Evolutionary conservation across 30 jellyfish, hydroid and myxozoan genomes (phyloP).

Genomic region (Cassiopea xamachana): DNA sequence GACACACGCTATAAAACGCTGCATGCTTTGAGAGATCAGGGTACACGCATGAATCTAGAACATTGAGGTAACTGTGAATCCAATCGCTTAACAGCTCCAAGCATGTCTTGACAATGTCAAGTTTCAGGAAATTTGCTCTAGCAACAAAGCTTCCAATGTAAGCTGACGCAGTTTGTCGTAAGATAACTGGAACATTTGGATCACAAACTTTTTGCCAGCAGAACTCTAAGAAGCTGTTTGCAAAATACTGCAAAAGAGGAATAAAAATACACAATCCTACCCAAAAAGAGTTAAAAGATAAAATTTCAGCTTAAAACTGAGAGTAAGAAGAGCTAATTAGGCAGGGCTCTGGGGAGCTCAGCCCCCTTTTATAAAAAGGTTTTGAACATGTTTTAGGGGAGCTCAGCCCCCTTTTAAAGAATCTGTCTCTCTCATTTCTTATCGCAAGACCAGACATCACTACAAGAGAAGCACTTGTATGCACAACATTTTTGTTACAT

Average conservation of each 20-base stretch:
- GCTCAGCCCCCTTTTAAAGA: too few species aligned
- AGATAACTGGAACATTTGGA: constrained; percentile 74
- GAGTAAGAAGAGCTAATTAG: too few species aligned
- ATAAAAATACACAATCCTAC: neutral
- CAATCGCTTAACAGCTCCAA: constrained; percentile 52
- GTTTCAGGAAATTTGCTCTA: constrained; percentile 71
- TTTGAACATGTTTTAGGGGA: too few species aligned
- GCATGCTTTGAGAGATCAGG: constrained; percentile 74
- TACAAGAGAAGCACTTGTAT: too few species aligned
- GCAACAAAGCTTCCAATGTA: constrained; percentile 84
- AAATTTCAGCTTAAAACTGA: too few species aligned
- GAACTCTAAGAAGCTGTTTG: constrained; percentile 73
- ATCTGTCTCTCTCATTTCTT: too few species aligned
- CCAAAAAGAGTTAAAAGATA: neutral
- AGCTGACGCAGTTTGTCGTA: constrained; percentile 77
- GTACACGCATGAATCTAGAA: constrained; percentile 70
- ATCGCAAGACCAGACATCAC: too few species aligned
- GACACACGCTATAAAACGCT: constrained; percentile 86
- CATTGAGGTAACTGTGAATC: constrained; percentile 77
- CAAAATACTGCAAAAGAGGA: constrained; percentile 63
- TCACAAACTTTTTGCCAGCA: constrained; percentile 82
- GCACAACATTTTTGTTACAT: too few species aligned
- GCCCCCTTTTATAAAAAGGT: too few species aligned
- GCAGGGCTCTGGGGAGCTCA: too few species aligned
- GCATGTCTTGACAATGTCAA: constrained; percentile 41